Base-by-base conservation (phyloP, 2,113 vertebrate species). In the Diadophis punctatus region DNA sequence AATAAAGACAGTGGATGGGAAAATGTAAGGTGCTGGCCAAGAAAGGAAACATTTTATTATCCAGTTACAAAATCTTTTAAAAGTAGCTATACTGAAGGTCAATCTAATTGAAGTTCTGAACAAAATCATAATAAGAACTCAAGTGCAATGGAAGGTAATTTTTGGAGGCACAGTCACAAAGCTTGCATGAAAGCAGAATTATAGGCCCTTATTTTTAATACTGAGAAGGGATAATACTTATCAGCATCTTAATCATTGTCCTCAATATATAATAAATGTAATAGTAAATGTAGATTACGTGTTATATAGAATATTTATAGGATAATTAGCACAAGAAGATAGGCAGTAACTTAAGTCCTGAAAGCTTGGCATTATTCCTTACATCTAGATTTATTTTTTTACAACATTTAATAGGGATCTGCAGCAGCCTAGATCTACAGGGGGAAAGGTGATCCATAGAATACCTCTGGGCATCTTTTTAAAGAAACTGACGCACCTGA, bases 321-420 rank as follows among this genome's bases (percentile, higher is more conserved):
- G 96, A 94, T 39, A 20, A 39, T 80, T 80, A 80, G 68, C 34
- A 20, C 0, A 20, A 80, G 16, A 80, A 80, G 34, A 34, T 20
- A 80, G 34, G 34, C 74, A 80, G 8, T 80, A 80, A 80, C 8
- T 43, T 80, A 80, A 80, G 34, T 80, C 3, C 8, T 80, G 34
- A 80, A 43, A 80, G 93, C 43, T 53, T 91, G 88, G 46, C 22
- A 87, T 93, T 94, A 53, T 91, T 95, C 90, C 52, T 30, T 87
- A 63, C 89, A 30, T 68, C 30, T 34, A 90, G 18, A 53, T 92
- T 96, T 2, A 0, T 86, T 94, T 8, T 96, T 96, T 95, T 95
- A 53, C 89, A 92, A 39, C n/a, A 1, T 80, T 22, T 23, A 23
- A 39, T 80, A 43, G 74, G 34, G 18, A 80, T 22, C 74, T 80